A percentile compares a stretch with the other conserved stretches of the same genome.
These are phyloP conservation scores for Nezara viridula DNA, from an alignment of 2,888 invertebrate species.

Conservation along the genomic window DNA sequence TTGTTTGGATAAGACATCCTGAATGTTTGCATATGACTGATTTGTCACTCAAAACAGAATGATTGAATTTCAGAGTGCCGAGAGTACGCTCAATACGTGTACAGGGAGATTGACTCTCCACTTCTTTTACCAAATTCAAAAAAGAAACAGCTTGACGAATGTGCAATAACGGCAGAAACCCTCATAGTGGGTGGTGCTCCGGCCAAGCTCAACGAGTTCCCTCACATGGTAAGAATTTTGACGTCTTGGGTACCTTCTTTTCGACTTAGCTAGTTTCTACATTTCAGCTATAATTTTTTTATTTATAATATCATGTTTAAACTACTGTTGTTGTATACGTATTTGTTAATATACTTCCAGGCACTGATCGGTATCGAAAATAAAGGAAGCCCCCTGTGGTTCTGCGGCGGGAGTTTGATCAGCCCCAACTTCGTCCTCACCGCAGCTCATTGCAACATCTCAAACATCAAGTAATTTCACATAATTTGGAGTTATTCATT, in stretches of 20 bases:
- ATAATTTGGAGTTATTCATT: not conserved
- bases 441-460: constrained; percentile 61
- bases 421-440: constrained; percentile 58
- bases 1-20: too few species aligned
- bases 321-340: not conserved
- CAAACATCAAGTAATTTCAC: constrained; percentile 23
- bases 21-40: too few species aligned
- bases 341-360: not conserved
- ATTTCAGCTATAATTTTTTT: too few species aligned
- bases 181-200: constrained; percentile 63
- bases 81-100: constrained; percentile 60
- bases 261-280: not conserved
- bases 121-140: not conserved
- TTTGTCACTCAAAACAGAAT: too few species aligned
- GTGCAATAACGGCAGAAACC: constrained; percentile 57
- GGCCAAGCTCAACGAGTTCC: constrained; percentile 63
- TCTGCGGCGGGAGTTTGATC: constrained; percentile 61
- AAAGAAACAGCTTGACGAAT: constrained; percentile 18
- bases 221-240: constrained; percentile 63
- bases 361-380: not conserved
- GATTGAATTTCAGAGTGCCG: constrained; percentile 55
- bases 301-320: not conserved
- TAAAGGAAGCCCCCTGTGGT: constrained; percentile 6
- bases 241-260: not conserved
- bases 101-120: constrained; percentile 28